Evolutionary conservation across 2,797 vertebrate genomes (phyloP), one percentile per base, ranked within the genome.

Genomic region (Esox masquinongy): DNA sequence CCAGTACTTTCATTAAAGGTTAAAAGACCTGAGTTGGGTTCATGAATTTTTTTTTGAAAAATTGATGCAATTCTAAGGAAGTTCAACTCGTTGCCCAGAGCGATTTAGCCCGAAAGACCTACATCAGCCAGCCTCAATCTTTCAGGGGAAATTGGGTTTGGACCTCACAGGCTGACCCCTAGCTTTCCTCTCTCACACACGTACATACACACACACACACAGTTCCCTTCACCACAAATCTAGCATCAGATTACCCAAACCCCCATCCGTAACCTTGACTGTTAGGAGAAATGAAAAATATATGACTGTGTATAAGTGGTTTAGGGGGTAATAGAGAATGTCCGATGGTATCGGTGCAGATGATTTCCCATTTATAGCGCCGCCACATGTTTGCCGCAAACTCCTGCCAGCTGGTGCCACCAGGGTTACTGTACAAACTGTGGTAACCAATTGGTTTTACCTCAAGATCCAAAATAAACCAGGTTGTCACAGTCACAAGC

Each of bases 61-160:
- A 67, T 77, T 50, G 83, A 89, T 86, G 85, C 75, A 81, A 91
- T 92, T 91, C 85, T 87, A 90, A 88, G 83, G 86, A 70, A 85
- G 80, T 82, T 84, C 69, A 51, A 73, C 14, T 64, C 43, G 39
- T 81, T 72, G 80, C 84, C 90, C 53, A 0, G 68, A 83, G 87
- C 79, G 61, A 15, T 81, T 73, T 83, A 70, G 74, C 81, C 71
- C 75, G 6, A 0, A 72, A 70, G 77, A 73, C 70, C 70, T 53
- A 59, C 72, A 75, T 77, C 77, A 78, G 80, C 71, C 50, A 84
- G 80, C 79, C 83, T 87, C 84, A 82, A 86, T 89, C 88, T 73
- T 86, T 82, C 72, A 82, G 75, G 43, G 75, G 82, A 90, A 90
- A 91, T 84, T 83, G 75, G 78, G 78, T 84, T 80, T 83, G 80